Percentiles rank a stretch among this genome's conserved stretches.
These are phyloP conservation scores for Frieseomelitta varia DNA, from an alignment of 1,140 invertebrate genomes.

Conservation along the genomic window DNA sequence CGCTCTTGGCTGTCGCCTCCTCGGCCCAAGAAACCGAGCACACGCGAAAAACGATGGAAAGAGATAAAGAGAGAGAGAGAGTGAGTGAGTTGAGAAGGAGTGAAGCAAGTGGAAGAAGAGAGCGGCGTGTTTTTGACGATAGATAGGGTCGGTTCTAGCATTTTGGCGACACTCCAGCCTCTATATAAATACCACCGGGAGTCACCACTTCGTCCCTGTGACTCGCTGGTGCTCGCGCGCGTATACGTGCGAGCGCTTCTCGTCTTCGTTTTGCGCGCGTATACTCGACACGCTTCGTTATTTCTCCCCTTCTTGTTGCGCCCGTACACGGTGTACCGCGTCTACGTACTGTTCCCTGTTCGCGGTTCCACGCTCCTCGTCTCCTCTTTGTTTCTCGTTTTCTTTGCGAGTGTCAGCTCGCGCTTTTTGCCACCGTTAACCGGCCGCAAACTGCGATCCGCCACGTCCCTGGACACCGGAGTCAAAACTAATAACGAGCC, in stretches of 20 bases:
- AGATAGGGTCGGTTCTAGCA: slow-evolving; percentile 76
- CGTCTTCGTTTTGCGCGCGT: slow-evolving; percentile 13
- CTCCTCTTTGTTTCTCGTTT: slow-evolving; percentile 6
- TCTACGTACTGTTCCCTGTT: neutral
- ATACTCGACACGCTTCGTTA: slow-evolving; percentile 53
- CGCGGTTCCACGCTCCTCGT: neutral
- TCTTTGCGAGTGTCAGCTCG: slow-evolving; percentile 10
- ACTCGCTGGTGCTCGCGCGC: slow-evolving; percentile 21
- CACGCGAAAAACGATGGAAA: slow-evolving; percentile 38
- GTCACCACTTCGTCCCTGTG: slow-evolving; percentile 66
- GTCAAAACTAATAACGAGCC: slow-evolving; percentile 34
- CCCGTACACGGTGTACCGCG: neutral
- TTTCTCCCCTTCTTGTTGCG: slow-evolving; percentile 34
- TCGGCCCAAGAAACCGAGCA: neutral
- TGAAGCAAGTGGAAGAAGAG: slow-evolving; percentile 31
- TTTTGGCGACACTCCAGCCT: slow-evolving; percentile 80
- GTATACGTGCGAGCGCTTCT: neutral
- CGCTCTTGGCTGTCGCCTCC: slow-evolving; percentile 49
- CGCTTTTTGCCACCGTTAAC: slow-evolving; percentile 56
- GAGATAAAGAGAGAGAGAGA: neutral
- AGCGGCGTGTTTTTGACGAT: slow-evolving; percentile 67
- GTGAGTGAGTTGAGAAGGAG: too few species aligned
- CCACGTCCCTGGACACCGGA: neutral
- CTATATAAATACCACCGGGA: slow-evolving; percentile 79
- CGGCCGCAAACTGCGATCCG: slow-evolving; percentile 13